Conservation (phyloP, 2,888 invertebrate genomes). For the Agrilus cyanescens region DNA sequence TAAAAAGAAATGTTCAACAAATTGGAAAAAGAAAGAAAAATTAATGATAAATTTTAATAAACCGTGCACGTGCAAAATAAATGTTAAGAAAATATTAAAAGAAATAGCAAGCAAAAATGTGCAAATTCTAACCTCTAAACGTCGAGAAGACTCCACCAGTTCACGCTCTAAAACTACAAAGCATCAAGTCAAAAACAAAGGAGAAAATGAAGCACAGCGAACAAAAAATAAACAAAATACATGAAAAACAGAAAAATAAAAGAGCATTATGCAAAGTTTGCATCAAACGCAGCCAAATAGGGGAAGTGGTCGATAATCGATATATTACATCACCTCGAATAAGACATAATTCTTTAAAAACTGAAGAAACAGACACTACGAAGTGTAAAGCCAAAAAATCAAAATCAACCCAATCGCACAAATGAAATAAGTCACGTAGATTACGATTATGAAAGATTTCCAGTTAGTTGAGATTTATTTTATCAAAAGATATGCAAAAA, state of each 20-base stretch:
- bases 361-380: too few relatives aligned
- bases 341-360: too few relatives aligned
- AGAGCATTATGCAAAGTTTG: conserved; percentile 7
- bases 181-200: conserved; percentile 27
- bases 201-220: conserved; percentile 16
- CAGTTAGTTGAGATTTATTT: too few relatives aligned
- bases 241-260: conserved; percentile 20
- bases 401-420: too few relatives aligned
- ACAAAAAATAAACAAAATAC: conserved; percentile 14
- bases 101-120: conserved; percentile 6
- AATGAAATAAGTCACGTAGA: too few relatives aligned
- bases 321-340: too few relatives aligned
- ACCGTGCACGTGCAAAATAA: neutral
- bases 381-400: too few relatives aligned
- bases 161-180: conserved; percentile 34
- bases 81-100: neutral
- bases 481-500: too few relatives aligned
- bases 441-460: too few relatives aligned
- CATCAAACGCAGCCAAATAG: too few relatives aligned
- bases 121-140: conserved; percentile 30
- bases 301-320: too few relatives aligned
- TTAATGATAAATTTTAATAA: neutral
- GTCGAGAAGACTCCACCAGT: conserved; percentile 26
- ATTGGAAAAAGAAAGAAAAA: neutral
- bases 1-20: too few relatives aligned